A percentile compares a stretch with the other conserved stretches of the same genome.
Evolutionary conservation across 2,113 vertebrate species (phyloP).

Genomic region (Meles meles): DNA sequence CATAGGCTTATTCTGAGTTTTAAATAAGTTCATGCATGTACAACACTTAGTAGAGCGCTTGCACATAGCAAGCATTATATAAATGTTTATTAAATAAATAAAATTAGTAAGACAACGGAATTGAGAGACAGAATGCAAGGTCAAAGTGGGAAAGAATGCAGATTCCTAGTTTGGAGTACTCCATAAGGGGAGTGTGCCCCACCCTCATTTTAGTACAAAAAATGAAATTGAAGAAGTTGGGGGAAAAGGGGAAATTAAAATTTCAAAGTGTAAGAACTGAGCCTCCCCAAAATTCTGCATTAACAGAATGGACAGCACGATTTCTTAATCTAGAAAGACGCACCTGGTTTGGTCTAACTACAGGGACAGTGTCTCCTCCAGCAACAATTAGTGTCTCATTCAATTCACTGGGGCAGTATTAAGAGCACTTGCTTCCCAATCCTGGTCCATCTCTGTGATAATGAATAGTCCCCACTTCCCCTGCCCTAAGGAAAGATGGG

Average conservation of each 20-base stretch:
- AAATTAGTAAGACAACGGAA: background rate
- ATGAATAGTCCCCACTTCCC: background rate
- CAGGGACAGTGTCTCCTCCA: background rate
- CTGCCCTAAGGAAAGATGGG: background rate
- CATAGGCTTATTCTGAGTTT: background rate
- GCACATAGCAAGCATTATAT: background rate
- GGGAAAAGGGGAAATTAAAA: background rate
- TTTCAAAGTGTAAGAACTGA: background rate
- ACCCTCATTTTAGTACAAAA: background rate
- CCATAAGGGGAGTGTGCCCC: background rate
- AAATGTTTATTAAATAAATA: background rate
- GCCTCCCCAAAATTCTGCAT: background rate
- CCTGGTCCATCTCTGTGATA: background rate
- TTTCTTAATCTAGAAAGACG: background rate
- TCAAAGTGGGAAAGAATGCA: background rate
- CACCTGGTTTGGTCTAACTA: background rate
- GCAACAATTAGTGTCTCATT: background rate
- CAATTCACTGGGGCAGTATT: background rate
- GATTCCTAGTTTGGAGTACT: background rate
- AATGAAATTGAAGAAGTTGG: background rate
- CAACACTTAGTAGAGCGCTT: background rate
- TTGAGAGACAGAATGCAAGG: background rate
- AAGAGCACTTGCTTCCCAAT: background rate
- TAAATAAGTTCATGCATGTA: background rate
- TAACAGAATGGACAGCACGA: background rate